Percentiles rank a stretch among this genome's conserved stretches.
Conservation (phyloP, 2,888 invertebrate species). For the Lordiphosa andalusiaca region DNA sequence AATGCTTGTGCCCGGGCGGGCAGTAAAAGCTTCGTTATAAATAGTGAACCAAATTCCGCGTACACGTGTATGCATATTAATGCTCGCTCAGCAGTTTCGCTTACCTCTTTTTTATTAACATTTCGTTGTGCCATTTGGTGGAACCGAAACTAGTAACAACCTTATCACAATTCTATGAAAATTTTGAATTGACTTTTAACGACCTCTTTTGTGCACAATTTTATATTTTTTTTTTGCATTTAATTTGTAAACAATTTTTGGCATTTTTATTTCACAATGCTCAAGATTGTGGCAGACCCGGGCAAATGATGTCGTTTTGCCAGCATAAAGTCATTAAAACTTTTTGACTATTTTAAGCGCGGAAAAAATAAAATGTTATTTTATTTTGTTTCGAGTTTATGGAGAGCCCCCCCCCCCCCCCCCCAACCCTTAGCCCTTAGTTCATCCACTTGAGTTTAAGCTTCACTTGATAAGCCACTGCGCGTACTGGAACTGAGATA, state of each 20-base stretch:
- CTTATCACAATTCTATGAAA: constrained; percentile 64
- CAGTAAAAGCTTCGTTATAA: constrained; percentile 8
- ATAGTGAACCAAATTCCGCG: constrained; percentile 2
- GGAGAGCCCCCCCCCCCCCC: constrained; percentile 13
- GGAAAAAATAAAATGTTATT: constrained; percentile 56
- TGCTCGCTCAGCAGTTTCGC: constrained; percentile 28
- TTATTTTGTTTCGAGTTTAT: constrained; percentile 63
- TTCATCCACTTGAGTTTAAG: constrained; percentile 36
- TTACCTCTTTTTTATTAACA: constrained; percentile 68
- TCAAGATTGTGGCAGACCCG: constrained; percentile 68
- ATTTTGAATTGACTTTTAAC: constrained; percentile 75
- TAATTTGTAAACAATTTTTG: constrained; percentile 68
- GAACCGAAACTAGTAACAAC: constrained; percentile 48
- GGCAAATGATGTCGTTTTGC: constrained; percentile 29
- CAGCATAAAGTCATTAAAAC: constrained; percentile 68
- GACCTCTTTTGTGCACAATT: constrained; percentile 61
- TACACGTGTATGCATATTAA: constrained; percentile 35
- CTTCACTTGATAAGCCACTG: constrained; percentile 67
- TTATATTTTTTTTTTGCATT: constrained; percentile 61
- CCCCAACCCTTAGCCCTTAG: too few species aligned
- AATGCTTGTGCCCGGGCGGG: constrained; percentile 28
- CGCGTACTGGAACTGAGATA: constrained; percentile 45
- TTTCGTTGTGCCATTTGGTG: constrained; percentile 56
- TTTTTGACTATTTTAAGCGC: constrained; percentile 68
- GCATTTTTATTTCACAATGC: constrained; percentile 34